Conservation (phyloP, 1,140 invertebrate genomes). For the Bombus impatiens region DNA sequence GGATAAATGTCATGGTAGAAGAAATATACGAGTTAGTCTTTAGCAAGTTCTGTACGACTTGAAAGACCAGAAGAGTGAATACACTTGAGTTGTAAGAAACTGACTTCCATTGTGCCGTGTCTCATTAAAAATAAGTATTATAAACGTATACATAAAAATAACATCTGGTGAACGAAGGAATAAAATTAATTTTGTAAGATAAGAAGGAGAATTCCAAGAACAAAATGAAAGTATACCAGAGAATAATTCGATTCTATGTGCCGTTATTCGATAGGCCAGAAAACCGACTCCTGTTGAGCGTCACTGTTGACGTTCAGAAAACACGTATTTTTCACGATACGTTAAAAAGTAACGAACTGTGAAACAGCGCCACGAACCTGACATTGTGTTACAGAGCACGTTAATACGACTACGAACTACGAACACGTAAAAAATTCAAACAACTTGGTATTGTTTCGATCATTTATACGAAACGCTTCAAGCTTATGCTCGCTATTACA, state of each 20-base stretch:
- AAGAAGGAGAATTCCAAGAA: not conserved
- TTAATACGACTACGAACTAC: constrained; percentile 18
- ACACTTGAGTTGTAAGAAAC: too few species aligned
- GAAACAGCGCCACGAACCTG: constrained; percentile 26
- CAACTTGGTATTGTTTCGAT: constrained; percentile 18
- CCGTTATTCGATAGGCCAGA: constrained; percentile 12
- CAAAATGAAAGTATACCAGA: not conserved
- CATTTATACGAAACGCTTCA: constrained; percentile 5
- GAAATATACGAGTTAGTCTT: not conserved
- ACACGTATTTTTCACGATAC: constrained; percentile 38
- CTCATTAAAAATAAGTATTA: too few species aligned
- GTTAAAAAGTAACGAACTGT: constrained; percentile 46
- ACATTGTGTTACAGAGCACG: constrained; percentile 32
- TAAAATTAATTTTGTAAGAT: not conserved
- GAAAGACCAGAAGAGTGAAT: not conserved
- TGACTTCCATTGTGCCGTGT: too few species aligned
- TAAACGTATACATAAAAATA: too few species aligned
- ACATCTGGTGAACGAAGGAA: too few species aligned
- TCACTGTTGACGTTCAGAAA: constrained; percentile 13
- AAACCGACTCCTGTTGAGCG: constrained; percentile 16
- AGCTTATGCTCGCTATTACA: not conserved
- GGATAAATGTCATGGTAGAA: not conserved
- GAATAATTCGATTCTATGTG: not conserved
- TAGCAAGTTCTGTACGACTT: not conserved
- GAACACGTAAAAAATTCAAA: constrained; percentile 37